phyloP scores from a whole-genome alignment of 1,140 invertebrate species.

The Plodia interpunctella region DNA sequence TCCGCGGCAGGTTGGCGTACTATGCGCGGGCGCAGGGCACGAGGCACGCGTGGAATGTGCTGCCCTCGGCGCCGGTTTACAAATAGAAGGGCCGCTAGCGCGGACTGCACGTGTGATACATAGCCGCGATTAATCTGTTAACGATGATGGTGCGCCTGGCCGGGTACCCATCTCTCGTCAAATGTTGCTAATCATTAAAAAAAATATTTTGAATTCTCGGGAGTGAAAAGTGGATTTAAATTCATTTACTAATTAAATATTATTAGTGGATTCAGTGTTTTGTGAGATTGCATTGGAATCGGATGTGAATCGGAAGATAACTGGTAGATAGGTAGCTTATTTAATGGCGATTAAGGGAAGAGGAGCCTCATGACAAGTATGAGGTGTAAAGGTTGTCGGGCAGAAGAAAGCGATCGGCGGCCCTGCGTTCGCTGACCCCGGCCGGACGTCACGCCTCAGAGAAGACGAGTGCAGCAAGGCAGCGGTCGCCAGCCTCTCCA shows the following conservation, averaged over 20 bases:
- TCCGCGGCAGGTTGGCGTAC: conserved; percentile 28
- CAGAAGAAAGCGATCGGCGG: conserved; percentile 60
- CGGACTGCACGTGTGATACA: conserved; percentile 69
- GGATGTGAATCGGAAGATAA: no score
- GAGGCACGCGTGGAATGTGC: conserved; percentile 68
- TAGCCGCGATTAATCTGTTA: conserved; percentile 66
- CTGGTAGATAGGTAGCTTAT: background rate
- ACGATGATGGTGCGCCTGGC: conserved; percentile 50
- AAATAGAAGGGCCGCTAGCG: conserved; percentile 73
- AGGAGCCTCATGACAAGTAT: conserved; percentile 54
- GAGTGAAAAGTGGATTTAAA: conserved; percentile 13
- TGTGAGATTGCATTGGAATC: conserved; percentile 7
- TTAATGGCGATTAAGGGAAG: conserved; percentile 25
- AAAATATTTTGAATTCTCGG: conserved; percentile 13
- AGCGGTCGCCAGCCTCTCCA: conserved; percentile 18
- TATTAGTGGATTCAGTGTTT: conserved; percentile 11
- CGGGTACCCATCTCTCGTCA: conserved; percentile 32
- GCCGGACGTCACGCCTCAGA: conserved; percentile 67
- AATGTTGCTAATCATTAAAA: conserved; percentile 27
- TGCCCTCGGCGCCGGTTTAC: conserved; percentile 73
- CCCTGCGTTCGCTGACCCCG: conserved; percentile 68
- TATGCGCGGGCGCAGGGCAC: conserved; percentile 43
- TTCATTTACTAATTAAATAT: background rate
- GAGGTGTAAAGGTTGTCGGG: conserved; percentile 53
- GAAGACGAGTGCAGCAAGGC: conserved; percentile 54